Conservation (phyloP, 2,113 vertebrate genomes). For the Dipodomys spectabilis region DNA sequence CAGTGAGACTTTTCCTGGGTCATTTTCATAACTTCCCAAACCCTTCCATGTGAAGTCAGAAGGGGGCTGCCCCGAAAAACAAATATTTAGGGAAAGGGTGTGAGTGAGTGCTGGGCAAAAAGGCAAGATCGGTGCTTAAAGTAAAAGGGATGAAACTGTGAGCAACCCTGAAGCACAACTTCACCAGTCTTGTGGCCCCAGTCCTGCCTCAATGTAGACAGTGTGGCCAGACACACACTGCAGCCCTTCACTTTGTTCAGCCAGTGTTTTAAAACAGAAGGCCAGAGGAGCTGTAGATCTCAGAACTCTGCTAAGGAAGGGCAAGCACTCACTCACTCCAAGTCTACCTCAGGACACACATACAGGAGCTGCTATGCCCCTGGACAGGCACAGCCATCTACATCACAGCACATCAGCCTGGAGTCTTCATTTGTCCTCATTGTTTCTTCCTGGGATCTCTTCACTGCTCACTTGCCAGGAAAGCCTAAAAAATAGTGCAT, state of each 20-base stretch:
- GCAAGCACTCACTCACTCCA: background rate
- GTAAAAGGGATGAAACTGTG: background rate
- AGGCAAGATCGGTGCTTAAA: background rate
- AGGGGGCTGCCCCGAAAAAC: background rate
- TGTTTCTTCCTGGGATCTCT: background rate
- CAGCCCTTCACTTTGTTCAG: too few species aligned
- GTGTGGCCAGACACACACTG: too few species aligned
- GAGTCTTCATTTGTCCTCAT: background rate
- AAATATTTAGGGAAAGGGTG: background rate
- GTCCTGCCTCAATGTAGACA: too few species aligned
- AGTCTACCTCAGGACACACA: background rate
- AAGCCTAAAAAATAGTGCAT: too few species aligned
- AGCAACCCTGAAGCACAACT: too few species aligned
- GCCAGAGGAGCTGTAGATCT: background rate
- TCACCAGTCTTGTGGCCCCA: background rate
- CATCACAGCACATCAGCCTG: background rate
- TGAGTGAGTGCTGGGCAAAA: background rate
- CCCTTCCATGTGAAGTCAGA: background rate
- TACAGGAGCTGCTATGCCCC: background rate
- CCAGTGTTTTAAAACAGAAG: background rate
- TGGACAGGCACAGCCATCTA: fast-evolving
- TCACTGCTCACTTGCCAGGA: background rate
- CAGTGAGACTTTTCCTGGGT: background rate
- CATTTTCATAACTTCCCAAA: background rate
- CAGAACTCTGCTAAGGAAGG: background rate